Percentiles rank a stretch among this genome's conserved stretches.
Conservation (phyloP, 2,888 invertebrate species). For the Stratiomys singularior region DNA sequence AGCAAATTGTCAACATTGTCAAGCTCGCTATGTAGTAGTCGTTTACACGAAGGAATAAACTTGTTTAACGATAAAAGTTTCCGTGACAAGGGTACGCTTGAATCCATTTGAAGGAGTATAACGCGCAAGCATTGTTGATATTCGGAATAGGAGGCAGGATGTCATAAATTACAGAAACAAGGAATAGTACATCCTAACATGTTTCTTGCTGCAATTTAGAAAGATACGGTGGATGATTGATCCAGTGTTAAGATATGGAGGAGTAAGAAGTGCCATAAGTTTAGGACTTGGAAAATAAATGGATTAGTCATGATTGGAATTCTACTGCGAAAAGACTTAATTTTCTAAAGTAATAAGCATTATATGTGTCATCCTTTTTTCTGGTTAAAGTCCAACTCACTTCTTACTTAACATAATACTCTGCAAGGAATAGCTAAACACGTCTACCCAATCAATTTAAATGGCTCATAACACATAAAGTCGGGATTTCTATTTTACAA, state of each 20-base stretch:
- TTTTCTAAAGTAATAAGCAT: too few species aligned
- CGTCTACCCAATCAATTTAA: too few species aligned
- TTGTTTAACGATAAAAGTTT: conserved; percentile 51
- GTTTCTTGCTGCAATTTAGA: not conserved
- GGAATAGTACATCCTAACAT: conserved; percentile 19
- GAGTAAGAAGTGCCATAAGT: not conserved
- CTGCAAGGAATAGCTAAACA: too few species aligned
- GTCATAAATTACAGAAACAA: conserved; percentile 44
- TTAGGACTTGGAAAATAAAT: too few species aligned
- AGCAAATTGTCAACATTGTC: conserved; percentile 48
- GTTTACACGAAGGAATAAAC: conserved; percentile 48
- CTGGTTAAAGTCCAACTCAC: too few species aligned
- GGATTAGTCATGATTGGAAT: too few species aligned
- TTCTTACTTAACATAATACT: too few species aligned
- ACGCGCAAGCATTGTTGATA: conserved; percentile 1
- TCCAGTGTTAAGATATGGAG: not conserved
- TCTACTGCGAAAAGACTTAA: too few species aligned
- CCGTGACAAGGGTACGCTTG: conserved; percentile 47
- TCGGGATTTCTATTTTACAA: too few species aligned
- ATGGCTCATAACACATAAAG: too few species aligned
- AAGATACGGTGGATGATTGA: not conserved
- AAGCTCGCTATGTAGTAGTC: conserved; percentile 5
- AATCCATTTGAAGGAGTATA: conserved; percentile 19
- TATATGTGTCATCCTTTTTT: too few species aligned
- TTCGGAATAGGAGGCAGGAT: conserved; percentile 20